Conservation (phyloP, 2,113 vertebrate genomes). For the Nesogale talazaci region DNA sequence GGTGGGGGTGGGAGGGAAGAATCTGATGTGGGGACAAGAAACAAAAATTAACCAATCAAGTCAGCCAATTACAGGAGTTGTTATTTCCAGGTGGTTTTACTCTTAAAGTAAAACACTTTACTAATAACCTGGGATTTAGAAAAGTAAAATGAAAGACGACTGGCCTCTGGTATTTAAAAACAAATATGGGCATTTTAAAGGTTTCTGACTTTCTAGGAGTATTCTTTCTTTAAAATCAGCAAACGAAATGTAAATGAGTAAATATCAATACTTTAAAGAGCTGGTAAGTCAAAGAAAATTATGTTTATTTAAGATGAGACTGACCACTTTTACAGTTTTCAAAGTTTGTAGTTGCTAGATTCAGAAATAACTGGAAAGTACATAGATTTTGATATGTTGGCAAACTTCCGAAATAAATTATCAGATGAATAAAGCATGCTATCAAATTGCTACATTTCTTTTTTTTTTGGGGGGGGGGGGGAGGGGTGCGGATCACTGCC, state of each 20-base stretch:
- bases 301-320: conserved; percentile 1
- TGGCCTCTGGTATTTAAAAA: neutral
- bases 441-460: conserved; percentile 4
- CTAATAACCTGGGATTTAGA: neutral
- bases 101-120: conserved; percentile 33
- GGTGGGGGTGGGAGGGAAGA: no score
- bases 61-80: no score
- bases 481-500: no score
- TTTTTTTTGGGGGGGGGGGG: no score
- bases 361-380: conserved; percentile 28
- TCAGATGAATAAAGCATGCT: conserved; percentile 19
- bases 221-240: conserved; percentile 28
- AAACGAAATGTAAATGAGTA: neutral
- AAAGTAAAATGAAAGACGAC: conserved; percentile 3
- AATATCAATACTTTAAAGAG: neutral
- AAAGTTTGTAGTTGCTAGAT: conserved; percentile 24
- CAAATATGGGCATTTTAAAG: neutral
- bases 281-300: neutral
- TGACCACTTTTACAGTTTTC: neutral
- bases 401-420: conserved; percentile 26
- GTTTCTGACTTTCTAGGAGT: neutral
- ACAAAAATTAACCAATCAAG: no score
- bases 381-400: neutral
- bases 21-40: no score
- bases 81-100: neutral